Percentiles rank a stretch among this genome's conserved stretches.
Evolutionary conservation across 2,888 invertebrate species (phyloP).

Genomic region (Hedychridium roseum): DNA sequence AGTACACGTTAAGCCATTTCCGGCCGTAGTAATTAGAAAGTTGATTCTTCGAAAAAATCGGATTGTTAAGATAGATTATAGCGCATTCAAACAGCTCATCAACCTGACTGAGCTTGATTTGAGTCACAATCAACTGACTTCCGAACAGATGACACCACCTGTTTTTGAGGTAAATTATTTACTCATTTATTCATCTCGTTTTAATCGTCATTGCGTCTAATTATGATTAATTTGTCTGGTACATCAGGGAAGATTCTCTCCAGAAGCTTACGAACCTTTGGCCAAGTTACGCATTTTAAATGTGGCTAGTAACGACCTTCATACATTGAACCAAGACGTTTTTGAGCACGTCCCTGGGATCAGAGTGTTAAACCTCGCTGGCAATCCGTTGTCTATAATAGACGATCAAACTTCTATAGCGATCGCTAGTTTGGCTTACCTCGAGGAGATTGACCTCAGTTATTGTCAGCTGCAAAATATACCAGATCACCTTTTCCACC

Average conservation of each 20-base stretch:
- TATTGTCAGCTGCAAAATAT: slow-evolving; percentile 71
- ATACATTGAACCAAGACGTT: slow-evolving; percentile 74
- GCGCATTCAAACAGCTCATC: slow-evolving; percentile 72
- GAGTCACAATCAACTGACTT: slow-evolving; percentile 73
- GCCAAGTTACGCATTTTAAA: slow-evolving; percentile 69
- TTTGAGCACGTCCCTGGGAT: slow-evolving; percentile 79
- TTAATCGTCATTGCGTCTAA: no score
- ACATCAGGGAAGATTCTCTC: slow-evolving; percentile 69
- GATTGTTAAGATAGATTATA: slow-evolving; percentile 70
- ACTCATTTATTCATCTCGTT: no score
- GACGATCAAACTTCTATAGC: slow-evolving; percentile 72
- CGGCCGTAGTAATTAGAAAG: slow-evolving; percentile 65
- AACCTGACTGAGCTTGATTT: slow-evolving; percentile 73
- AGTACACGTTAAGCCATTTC: slow-evolving; percentile 66
- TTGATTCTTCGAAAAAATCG: slow-evolving; percentile 72
- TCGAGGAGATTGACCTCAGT: slow-evolving; percentile 79
- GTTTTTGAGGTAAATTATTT: slow-evolving; percentile 72
- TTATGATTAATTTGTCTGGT: neutral
- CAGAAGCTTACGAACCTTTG: slow-evolving; percentile 70
- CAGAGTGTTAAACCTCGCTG: slow-evolving; percentile 73
- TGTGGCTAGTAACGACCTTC: slow-evolving; percentile 76
- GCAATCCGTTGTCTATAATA: slow-evolving; percentile 77
- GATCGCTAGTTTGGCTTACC: slow-evolving; percentile 69
- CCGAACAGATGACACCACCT: slow-evolving; percentile 69
- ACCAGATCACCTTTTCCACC: slow-evolving; percentile 74